Evolutionary conservation across 2,888 invertebrate genomes (phyloP), one percentile per base, ranked within the genome.

Genomic region (Operophtera brumata): DNA sequence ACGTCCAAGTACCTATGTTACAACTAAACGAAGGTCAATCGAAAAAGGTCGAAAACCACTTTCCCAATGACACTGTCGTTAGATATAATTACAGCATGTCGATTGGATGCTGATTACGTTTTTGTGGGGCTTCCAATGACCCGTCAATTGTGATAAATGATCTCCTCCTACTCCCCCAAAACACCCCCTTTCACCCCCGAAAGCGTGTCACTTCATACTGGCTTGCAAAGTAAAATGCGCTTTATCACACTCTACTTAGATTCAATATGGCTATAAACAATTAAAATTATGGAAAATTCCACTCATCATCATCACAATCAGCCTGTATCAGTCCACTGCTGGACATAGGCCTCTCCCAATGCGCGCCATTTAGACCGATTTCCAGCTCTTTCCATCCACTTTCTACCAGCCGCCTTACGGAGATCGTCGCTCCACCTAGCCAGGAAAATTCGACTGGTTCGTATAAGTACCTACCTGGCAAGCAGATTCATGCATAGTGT

Each of bases 91-190:
- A 51, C 61, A 54, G n/a, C 41, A 49, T 62, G 71, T 65, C 67
- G 69, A 73, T 74, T 69, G 70, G 65, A 50, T 34, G 49, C 65
- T 69, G 70, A 74, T 73, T 69, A 69, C 62, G 59, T 66, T 65
- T 61, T 64, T 61, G 35, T 62, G 65, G 65, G 72, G 74, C 68
- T 71, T 74, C 72, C 64, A 62, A 53, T 47, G 61, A 53, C 64
- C 59, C 51, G 61, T 70, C 71, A 61, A 70, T 69, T 67, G 70
- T 71, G 74, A 75, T 74, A 69, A 70, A 75, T 65, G 65, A 62
- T 61, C 64, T 35, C 60, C 69, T 60, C 53, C 39, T 20, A n/a
- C 1, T 20, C 43, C 37, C 50, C 39, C 48, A 37, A 13, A 28
- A 39, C 43, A 37, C 57, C 54, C 47, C 47, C 25, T 40, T 42